phyloP scores from a whole-genome alignment of 30 jellyfish, hydroid and myxozoan species.

The Turritopsis dohrnii region DNA sequence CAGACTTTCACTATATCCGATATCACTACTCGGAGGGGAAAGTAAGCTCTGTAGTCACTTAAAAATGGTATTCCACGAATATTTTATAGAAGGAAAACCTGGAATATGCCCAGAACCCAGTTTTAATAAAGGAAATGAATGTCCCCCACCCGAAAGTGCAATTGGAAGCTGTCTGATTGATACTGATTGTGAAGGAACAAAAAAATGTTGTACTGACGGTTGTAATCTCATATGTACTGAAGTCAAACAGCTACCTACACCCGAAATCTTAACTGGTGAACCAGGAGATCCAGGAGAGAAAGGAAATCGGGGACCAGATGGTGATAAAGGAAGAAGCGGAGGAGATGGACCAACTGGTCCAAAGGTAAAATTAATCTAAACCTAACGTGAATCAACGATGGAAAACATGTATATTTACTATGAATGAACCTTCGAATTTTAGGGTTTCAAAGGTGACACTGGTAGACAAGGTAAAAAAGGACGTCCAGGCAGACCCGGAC shows the following conservation, averaged over 20 bases:
- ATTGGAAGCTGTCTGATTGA: slow-evolving; percentile 26
- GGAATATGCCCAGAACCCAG: neutral
- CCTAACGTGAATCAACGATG: neutral
- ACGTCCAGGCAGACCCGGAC: slow-evolving; percentile 34
- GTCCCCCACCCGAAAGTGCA: slow-evolving; percentile 12
- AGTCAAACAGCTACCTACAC: slow-evolving; percentile 22
- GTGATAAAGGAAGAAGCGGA: slow-evolving; percentile 23
- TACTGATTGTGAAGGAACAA: slow-evolving; percentile 29
- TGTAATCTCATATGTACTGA: slow-evolving; percentile 23
- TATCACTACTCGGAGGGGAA: too few relatives aligned
- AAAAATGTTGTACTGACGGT: slow-evolving; percentile 41
- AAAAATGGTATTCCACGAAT: too few relatives aligned
- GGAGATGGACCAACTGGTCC: slow-evolving; percentile 20
- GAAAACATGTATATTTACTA: neutral
- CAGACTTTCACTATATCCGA: too few relatives aligned
- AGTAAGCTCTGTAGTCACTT: too few relatives aligned
- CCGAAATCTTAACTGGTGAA: slow-evolving; percentile 15
- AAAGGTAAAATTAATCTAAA: slow-evolving; percentile 1
- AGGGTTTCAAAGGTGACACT: slow-evolving; percentile 31
- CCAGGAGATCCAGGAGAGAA: slow-evolving; percentile 58
- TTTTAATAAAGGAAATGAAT: neutral
- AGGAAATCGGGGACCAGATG: slow-evolving; percentile 48
- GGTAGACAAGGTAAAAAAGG: slow-evolving; percentile 36
- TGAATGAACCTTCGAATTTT: too few relatives aligned
- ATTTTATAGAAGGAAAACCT: neutral